Conservation (phyloP, 2,113 vertebrate species). For the Coturnix japonica region DNA sequence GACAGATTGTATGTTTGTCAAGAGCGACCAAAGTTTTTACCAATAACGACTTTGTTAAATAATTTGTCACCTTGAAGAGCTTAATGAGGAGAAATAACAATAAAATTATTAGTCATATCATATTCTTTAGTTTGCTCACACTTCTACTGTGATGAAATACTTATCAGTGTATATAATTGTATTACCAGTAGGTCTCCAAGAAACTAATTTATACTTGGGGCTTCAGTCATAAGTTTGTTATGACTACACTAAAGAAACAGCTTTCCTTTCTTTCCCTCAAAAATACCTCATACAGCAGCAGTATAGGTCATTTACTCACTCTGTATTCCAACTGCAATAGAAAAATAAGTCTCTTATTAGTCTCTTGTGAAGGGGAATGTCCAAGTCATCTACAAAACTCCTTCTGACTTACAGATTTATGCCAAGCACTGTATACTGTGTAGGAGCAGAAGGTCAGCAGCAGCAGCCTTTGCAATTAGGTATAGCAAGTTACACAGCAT, state of each 20-base stretch:
- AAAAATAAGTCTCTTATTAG: background rate
- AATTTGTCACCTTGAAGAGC: background rate
- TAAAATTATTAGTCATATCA: background rate
- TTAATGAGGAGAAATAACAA: background rate
- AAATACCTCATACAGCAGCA: background rate
- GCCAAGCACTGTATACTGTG: background rate
- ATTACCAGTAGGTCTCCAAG: background rate
- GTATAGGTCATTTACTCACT: background rate
- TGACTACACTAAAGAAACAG: background rate
- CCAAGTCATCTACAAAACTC: background rate
- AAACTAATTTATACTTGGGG: background rate
- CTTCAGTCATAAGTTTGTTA: background rate
- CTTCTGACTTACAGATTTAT: background rate
- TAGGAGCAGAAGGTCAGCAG: background rate
- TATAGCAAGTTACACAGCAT: fast-evolving
- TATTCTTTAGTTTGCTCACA: background rate
- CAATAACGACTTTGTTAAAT: background rate
- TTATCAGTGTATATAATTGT: background rate
- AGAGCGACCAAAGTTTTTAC: background rate
- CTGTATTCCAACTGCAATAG: background rate
- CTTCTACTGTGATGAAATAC: background rate
- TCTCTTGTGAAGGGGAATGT: background rate
- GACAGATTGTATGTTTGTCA: background rate
- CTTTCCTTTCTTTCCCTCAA: background rate
- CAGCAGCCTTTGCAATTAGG: background rate